Conservation (phyloP, 1,140 invertebrate genomes). For the Drosophila saltans region DNA sequence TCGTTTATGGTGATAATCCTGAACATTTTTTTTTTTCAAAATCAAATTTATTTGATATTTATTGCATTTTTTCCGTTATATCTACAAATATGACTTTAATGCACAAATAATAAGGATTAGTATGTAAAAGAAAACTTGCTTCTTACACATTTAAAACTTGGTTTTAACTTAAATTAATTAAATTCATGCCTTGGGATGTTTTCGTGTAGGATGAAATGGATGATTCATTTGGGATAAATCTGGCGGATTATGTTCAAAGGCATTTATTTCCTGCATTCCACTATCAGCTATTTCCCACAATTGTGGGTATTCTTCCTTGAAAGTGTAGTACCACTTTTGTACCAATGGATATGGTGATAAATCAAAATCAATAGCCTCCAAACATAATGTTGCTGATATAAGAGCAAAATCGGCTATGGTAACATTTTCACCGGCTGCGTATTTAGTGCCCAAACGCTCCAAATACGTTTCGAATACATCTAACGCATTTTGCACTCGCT, state of each 20-base stretch:
- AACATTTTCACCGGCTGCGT: conserved; percentile 87
- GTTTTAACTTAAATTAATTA: conserved; percentile 9
- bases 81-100: background rate
- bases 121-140: background rate
- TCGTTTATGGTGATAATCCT: too few relatives aligned
- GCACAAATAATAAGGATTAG: background rate
- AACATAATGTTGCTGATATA: conserved; percentile 87
- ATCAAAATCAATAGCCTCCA: conserved; percentile 89
- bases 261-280: conserved; percentile 87
- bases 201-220: conserved; percentile 88
- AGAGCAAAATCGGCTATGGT: conserved; percentile 90
- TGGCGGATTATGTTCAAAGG: conserved; percentile 88
- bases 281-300: conserved; percentile 87
- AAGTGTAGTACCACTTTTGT: conserved; percentile 87
- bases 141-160: conserved; percentile 4
- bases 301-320: conserved; percentile 87
- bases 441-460: conserved; percentile 85
- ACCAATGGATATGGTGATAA: conserved; percentile 85
- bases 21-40: background rate
- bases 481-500: conserved; percentile 87
- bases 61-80: background rate
- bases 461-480: conserved; percentile 88
- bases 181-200: conserved; percentile 69
- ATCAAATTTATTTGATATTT: background rate
- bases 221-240: conserved; percentile 87